Evolutionary conservation across 2,797 vertebrate species (phyloP), one percentile per base, ranked within the genome.

Genomic region (Malacoraja senta): DNA sequence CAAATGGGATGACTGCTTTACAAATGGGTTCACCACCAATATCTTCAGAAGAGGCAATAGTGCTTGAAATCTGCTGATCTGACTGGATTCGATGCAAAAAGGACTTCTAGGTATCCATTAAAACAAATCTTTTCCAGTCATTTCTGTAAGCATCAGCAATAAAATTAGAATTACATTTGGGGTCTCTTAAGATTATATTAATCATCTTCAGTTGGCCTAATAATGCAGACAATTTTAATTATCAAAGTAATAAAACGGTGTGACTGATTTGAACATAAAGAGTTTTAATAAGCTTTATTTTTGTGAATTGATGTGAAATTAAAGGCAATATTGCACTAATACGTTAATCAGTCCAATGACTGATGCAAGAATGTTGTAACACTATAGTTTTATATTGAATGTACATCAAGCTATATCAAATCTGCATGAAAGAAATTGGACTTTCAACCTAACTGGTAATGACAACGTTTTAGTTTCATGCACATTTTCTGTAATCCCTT

Each of bases 111-210:
- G 12, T 26, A 71, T 44, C 35, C 68, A 91, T 72, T 72, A 74
- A 91, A 74, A 53, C 38, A 38, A 91, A 29, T 24, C 26, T 63
- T 38, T 74, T 72, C 68, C 90, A 74, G 90, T 29, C 90, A 74
- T 44, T 74, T 74, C 10, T 74, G 38, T 29, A 38, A 4, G 24
- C 68, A 74, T 74, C 71, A 44, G 13, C 10, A 13, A 32, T 91
- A 26, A 91, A 91, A 91, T 53, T 74, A 72, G 38, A 91, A 91
- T 26, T 21, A 74, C 44, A 74, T 91, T 38, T 74, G 71, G 72
- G 71, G 24, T 44, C n/a, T 38, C 12, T 71, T 6, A 71, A 35
- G 8, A 71, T 91, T 44, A n/a, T 24, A 38, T 91, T 72, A 44
- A 91, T 44, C 21, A 74, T 72, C 88, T 53, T 91, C 88, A 91